Evolutionary conservation across 2,113 vertebrate genomes (phyloP).

Genomic region (Gymnarchus niloticus): DNA sequence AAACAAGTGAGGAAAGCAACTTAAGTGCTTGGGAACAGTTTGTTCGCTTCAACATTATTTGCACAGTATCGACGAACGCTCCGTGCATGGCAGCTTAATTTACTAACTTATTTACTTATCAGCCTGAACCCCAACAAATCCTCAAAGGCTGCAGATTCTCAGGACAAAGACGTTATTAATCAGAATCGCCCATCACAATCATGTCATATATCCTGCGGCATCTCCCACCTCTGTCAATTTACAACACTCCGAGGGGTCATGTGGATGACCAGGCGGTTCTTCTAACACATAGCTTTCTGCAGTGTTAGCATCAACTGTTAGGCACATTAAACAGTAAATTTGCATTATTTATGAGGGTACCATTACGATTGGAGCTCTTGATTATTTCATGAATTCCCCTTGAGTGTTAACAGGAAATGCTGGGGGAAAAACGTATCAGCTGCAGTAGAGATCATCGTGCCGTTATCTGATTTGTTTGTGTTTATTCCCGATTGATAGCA

Average conservation of each 20-base stretch:
- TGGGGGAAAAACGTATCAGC: slow-evolving; percentile 2
- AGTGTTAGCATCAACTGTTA: slow-evolving; percentile 59
- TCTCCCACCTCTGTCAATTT: slow-evolving; percentile 57
- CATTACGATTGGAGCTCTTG: slow-evolving; percentile 56
- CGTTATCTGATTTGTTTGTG: slow-evolving; percentile 22
- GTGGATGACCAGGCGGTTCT: slow-evolving; percentile 61
- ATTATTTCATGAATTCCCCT: slow-evolving; percentile 59
- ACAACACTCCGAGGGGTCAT: slow-evolving; percentile 53
- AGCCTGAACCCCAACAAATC: slow-evolving; percentile 11
- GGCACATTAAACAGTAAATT: slow-evolving; percentile 57
- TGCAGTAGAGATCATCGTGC: background rate
- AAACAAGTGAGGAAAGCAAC: background rate
- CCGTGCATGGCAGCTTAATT: slow-evolving; percentile 8
- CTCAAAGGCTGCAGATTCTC: slow-evolving; percentile 19
- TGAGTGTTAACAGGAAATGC: background rate
- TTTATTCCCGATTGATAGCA: slow-evolving; percentile 53
- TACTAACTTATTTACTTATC: slow-evolving; percentile 35
- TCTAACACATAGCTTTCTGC: slow-evolving; percentile 53
- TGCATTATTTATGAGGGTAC: slow-evolving; percentile 70
- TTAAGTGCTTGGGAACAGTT: background rate
- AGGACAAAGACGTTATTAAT: slow-evolving; percentile 47
- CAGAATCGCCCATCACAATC: slow-evolving; percentile 45
- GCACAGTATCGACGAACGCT: background rate
- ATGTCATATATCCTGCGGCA: slow-evolving; percentile 50
- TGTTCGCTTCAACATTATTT: background rate